These are phyloP conservation scores for Steinernema khuongi DNA, from an alignment of 1,140 invertebrate species.

Conservation along the genomic window DNA sequence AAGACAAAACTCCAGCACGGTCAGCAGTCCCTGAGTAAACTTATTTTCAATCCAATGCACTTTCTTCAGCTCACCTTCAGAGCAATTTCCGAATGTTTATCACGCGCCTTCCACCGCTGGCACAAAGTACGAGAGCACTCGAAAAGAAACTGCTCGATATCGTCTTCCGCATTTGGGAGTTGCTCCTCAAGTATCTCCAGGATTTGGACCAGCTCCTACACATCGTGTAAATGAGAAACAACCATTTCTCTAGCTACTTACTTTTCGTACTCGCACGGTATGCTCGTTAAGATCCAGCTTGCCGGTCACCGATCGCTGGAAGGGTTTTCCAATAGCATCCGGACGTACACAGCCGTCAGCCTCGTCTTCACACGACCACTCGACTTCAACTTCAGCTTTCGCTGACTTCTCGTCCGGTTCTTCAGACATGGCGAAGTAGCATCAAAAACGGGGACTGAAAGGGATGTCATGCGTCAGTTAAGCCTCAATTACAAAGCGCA, in stretches of 20 bases:
- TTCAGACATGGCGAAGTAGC: neutral
- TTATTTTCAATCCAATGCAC: neutral
- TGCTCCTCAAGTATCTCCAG: constrained; percentile 1
- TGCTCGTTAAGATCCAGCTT: constrained; percentile 1
- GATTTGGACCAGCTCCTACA: constrained; percentile 2
- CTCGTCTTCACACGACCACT: neutral
- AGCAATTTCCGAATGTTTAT: constrained; percentile 16
- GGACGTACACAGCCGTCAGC: neutral
- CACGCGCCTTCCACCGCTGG: constrained; percentile 15
- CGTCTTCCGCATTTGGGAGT: neutral
- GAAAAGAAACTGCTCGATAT: neutral
- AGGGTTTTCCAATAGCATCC: neutral
- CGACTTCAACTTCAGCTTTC: neutral
- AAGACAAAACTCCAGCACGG: constrained; percentile 34
- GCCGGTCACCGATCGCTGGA: neutral
- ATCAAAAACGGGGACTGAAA: neutral
- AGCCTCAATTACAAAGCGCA: too few relatives aligned
- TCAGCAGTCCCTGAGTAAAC: constrained; percentile 31
- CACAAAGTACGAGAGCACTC: neutral
- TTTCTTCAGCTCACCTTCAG: neutral
- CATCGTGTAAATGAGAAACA: neutral
- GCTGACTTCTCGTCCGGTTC: neutral
- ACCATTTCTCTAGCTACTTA: neutral
- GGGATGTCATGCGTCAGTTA: too few relatives aligned
- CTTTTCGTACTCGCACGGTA: neutral